phyloP scores from a whole-genome alignment of 2,888 invertebrate genomes.

The Branchinecta sandiegonensis region DNA sequence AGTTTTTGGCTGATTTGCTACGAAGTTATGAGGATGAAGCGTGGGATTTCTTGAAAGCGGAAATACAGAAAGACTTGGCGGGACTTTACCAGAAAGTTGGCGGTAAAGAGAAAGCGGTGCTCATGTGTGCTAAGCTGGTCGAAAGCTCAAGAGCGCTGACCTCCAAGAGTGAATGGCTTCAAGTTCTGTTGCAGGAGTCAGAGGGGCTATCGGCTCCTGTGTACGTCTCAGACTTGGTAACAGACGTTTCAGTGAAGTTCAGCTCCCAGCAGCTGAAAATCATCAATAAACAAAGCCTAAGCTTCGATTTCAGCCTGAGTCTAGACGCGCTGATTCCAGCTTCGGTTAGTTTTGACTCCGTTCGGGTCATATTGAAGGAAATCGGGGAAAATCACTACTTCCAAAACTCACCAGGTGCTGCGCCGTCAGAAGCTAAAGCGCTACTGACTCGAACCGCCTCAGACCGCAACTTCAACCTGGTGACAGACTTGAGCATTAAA shows the following conservation, averaged over 20 bases:
- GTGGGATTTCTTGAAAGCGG: slow-evolving; percentile 67
- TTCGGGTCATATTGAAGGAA: neutral
- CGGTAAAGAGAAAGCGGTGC: slow-evolving; percentile 47
- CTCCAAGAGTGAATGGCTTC: slow-evolving; percentile 1
- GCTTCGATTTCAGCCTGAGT: neutral
- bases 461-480: slow-evolving; percentile 19
- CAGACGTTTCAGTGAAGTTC: neutral
- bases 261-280: neutral
- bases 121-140: neutral
- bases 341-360: slow-evolving; percentile 2
- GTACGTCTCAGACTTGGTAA: neutral
- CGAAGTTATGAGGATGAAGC: slow-evolving; percentile 73
- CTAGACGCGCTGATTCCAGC: neutral
- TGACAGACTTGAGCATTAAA: slow-evolving; percentile 45
- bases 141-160: slow-evolving; percentile 6
- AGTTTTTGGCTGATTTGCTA: slow-evolving; percentile 70
- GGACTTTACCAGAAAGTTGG: slow-evolving; percentile 66
- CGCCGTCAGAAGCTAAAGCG: neutral
- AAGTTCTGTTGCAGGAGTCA: neutral
- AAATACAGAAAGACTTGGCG: slow-evolving; percentile 66
- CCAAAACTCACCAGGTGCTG: slow-evolving; percentile 31
- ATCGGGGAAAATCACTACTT: neutral
- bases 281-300: neutral
- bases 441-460: neutral
- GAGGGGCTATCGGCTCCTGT: neutral